phyloP scores from a whole-genome alignment of 2,888 invertebrate genomes.

The Cancer borealis region DNA sequence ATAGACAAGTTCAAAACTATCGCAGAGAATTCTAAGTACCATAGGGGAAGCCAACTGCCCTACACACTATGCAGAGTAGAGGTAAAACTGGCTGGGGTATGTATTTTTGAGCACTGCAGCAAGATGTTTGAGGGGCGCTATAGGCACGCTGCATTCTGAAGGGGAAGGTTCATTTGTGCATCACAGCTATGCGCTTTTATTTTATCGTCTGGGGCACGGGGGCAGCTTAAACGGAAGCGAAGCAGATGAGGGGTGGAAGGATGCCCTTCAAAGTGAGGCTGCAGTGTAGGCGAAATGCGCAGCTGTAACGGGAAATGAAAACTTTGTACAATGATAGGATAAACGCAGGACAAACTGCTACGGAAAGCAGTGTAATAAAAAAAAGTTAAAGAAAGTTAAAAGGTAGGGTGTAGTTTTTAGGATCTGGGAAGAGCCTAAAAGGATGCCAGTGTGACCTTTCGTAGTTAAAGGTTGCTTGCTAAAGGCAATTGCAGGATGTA shows the following conservation, averaged over 20 bases:
- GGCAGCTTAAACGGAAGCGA: not conserved
- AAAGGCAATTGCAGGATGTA: not conserved
- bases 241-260: not conserved
- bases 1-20: constrained; percentile 26
- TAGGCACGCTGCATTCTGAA: not conserved
- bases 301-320: not conserved
- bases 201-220: constrained; percentile 16
- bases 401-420: no score
- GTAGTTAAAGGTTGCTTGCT: not conserved
- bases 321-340: not conserved
- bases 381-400: no score
- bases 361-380: not conserved
- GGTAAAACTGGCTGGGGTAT: constrained; percentile 24
- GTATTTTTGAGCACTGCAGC: not conserved
- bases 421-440: no score
- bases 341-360: not conserved
- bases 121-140: constrained; percentile 8
- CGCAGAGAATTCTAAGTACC: constrained; percentile 34
- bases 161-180: constrained; percentile 37
- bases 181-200: constrained; percentile 9
- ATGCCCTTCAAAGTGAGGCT: not conserved
- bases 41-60: constrained; percentile 9
- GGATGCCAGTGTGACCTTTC: not conserved
- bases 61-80: constrained; percentile 1
- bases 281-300: not conserved